phyloP scores from a whole-genome alignment of 92 coral and sea anemone species.

The Epizoanthus stellaris region DNA sequence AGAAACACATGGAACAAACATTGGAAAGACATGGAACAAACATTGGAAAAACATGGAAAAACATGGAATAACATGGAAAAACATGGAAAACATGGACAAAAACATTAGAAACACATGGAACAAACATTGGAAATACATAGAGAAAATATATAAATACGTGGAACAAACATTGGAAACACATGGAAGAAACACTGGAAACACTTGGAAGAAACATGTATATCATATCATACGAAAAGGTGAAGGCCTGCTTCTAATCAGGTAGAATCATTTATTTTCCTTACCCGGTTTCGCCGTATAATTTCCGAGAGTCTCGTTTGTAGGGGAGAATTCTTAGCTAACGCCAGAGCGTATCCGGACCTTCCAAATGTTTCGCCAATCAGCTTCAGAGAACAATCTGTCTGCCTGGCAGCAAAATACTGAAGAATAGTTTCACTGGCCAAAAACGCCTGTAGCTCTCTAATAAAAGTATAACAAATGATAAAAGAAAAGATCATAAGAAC shows the following conservation, averaged over 20 bases:
- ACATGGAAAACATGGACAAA: too few relatives aligned
- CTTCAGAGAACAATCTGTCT: slow-evolving; percentile 6
- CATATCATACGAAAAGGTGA: neutral
- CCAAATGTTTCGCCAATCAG: neutral
- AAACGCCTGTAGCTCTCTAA: neutral
- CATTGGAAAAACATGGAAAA: too few relatives aligned
- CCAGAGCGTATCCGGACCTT: slow-evolving; percentile 5
- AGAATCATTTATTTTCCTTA: neutral
- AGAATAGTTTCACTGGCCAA: slow-evolving; percentile 9
- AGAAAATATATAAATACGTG: too few relatives aligned
- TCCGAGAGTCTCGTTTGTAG: neutral
- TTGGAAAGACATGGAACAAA: too few relatives aligned
- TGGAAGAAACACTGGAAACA: too few relatives aligned
- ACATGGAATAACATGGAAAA: too few relatives aligned
- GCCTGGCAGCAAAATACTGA: slow-evolving; percentile 1
- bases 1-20: too few relatives aligned
- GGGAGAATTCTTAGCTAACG: slow-evolving; percentile 2
- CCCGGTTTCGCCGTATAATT: slow-evolving; percentile 7
- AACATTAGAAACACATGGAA: too few relatives aligned
- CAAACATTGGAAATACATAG: too few relatives aligned
- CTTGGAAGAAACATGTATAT: neutral
- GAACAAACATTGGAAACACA: too few relatives aligned
- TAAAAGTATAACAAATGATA: too few relatives aligned
- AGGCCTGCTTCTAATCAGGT: neutral
- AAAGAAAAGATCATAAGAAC: too few relatives aligned